Base-by-base conservation (phyloP, 2,797 vertebrate species). In the Tokudaia tokunoshimensis region DNA sequence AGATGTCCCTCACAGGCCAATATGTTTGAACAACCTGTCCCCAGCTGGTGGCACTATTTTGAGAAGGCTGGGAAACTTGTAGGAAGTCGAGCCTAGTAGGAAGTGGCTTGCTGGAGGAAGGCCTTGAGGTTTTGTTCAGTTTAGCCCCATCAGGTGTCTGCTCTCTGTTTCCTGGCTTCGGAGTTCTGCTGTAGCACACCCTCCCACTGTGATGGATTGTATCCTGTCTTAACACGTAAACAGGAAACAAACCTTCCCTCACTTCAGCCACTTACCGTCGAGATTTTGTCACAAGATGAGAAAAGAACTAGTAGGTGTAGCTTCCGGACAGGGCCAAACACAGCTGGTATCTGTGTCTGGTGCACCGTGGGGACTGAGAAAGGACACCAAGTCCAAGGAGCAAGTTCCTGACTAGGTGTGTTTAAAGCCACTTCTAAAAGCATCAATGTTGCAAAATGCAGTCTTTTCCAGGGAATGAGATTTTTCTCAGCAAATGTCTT, bases 401-500 rank as follows among this genome's bases (percentile, higher is more conserved):
- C 81, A 41, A n/a, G 3, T 37, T 59, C 83, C 44, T 50, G 59
- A 37, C 78, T 44, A 6, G 0, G 19, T 81, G 55, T 81, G 65
- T 26, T 31, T 81, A 65, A 95, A 87, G 41, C 7, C 76, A 50
- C 75, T 79, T 76, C 37, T 74, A 59, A 93, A 61, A 15, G 22
- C 79, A 57, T 0, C 55, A 29, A 72, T 41, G 22, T 80, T 70
- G 67, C 52, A 34, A 76, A 76, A 24, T 7, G 80, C 2, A 4
- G 5, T 80, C 19, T 67, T 70, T 96, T 19, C n/a, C 26, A 85
- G 82, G 37, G 29, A 20, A 7, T 0, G 22, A 78, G n/a, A 14
- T 52, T 90, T 57, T 94, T 80, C 61, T 75, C 80, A n/a, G 87
- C 47, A 47, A 92, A 90, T 13, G 2, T 81, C 74, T 93, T 72